Base-by-base conservation (phyloP, 2,797 vertebrate species). In the Mus minutoides region DNA sequence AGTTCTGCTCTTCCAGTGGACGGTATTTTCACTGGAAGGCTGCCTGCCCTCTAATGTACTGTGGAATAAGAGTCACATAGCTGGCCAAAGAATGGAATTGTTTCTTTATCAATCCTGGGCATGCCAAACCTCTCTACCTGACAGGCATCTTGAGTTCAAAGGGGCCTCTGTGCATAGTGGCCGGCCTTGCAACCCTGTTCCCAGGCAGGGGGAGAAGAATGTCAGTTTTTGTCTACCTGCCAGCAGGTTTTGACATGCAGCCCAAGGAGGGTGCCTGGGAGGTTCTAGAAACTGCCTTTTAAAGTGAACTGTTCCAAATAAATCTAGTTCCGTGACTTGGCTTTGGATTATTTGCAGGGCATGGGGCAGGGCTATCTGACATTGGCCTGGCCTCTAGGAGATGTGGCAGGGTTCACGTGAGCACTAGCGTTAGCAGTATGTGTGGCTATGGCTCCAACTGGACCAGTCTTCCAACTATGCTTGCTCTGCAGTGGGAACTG, bases 241-340 rank as follows among this genome's bases (percentile, higher is more conserved):
- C 91, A 88, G 86, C 77, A 56, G 82, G 40, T 46, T 82, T 96
- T 64, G 82, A 92, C 31, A 0, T 22, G 88, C 58, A 92, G 83
- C 73, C 64, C 58, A 1, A 71, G 82, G 31, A 79, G 62, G 73
- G 40, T 2, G 2, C 37, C 88, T 10, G 34, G 58, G 22, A 29
- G 73, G 64, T 83, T 90, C 88, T 21, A 40, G 87, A 75, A 95
- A 93, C 24, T 87, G 69, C 88, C 56, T 86, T 94, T 90, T 52
- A 89, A 83, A 94, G 43, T 43, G 80, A 93, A 84, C 76, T 22
- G 34, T 94, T 96, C 71, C 64, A 90, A 84, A 77, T 64, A 87
- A 89, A 43, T n/a, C 29, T 34, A 79, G n/a, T 73, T 67, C 11
- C n/a, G 75, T 0, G 4, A 34, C 8, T 49, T 95, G 78, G 54